Conservation (phyloP, 2,797 vertebrate species). For the Parambassis ranga region DNA sequence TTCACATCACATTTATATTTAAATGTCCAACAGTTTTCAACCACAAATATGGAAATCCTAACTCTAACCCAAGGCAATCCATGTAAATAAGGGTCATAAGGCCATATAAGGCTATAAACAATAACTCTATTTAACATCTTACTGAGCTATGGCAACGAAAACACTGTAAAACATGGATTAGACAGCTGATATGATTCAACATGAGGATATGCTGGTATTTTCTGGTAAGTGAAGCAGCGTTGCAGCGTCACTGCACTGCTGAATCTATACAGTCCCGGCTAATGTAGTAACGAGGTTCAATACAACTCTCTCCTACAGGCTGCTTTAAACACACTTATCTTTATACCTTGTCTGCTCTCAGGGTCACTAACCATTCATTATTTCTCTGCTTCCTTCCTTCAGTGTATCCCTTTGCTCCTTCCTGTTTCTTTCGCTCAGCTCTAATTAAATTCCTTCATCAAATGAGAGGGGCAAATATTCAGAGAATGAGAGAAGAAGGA, state of each 20-base stretch:
- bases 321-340: constrained; percentile 70
- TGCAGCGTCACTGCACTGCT: constrained; percentile 15
- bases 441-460: constrained; percentile 77
- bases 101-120: constrained; percentile 28
- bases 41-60: no score
- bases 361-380: constrained; percentile 65
- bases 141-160: background rate
- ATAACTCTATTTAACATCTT: constrained; percentile 11
- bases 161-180: no score
- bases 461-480: constrained; percentile 61
- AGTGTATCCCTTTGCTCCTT: constrained; percentile 30
- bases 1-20: no score
- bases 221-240: constrained; percentile 4
- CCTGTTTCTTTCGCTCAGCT: constrained; percentile 41
- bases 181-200: constrained; percentile 18
- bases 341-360: constrained; percentile 51
- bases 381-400: constrained; percentile 42
- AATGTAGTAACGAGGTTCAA: constrained; percentile 48
- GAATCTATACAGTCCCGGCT: constrained; percentile 23
- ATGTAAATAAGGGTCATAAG: constrained; percentile 32
- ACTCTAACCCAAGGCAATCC: constrained; percentile 13
- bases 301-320: constrained; percentile 43
- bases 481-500: constrained; percentile 18
- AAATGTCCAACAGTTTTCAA: no score
- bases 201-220: constrained; percentile 21